These are phyloP conservation scores for Coracopsis vasa DNA, from an alignment of 2,113 vertebrate genomes.

Conservation along the genomic window DNA sequence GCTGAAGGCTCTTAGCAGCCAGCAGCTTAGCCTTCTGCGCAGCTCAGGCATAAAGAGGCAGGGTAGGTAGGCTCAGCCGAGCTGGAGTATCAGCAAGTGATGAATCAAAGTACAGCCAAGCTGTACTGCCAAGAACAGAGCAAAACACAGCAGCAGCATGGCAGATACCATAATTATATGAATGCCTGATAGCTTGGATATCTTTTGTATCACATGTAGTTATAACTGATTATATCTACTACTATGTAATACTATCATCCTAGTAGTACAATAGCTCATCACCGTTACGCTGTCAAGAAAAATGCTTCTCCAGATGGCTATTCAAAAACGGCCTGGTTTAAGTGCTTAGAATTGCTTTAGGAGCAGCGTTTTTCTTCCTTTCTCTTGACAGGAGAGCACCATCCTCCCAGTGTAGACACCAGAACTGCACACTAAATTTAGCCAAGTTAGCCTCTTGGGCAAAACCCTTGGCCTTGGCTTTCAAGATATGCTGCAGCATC, in stretches of 20 bases:
- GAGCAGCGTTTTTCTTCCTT: neutral
- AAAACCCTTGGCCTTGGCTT: neutral
- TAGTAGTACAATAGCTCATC: neutral
- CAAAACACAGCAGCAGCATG: neutral
- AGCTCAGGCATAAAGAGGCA: neutral
- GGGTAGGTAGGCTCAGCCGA: neutral
- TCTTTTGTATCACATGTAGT: neutral
- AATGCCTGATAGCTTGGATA: neutral
- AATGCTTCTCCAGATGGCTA: neutral
- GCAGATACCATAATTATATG: neutral
- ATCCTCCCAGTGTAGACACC: neutral
- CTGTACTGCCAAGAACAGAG: neutral
- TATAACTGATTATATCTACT: neutral
- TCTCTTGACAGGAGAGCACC: neutral
- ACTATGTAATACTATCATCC: neutral
- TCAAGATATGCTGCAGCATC: neutral
- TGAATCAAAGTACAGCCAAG: neutral
- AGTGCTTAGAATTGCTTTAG: neutral
- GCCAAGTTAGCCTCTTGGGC: neutral
- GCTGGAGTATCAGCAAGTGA: neutral
- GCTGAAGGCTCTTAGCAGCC: neutral
- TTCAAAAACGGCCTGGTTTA: neutral
- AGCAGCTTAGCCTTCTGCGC: neutral
- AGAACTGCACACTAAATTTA: neutral
- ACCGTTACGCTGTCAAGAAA: accelerated